Conservation (phyloP, 1,140 invertebrate species). For the Drosophila kikkawai region DNA sequence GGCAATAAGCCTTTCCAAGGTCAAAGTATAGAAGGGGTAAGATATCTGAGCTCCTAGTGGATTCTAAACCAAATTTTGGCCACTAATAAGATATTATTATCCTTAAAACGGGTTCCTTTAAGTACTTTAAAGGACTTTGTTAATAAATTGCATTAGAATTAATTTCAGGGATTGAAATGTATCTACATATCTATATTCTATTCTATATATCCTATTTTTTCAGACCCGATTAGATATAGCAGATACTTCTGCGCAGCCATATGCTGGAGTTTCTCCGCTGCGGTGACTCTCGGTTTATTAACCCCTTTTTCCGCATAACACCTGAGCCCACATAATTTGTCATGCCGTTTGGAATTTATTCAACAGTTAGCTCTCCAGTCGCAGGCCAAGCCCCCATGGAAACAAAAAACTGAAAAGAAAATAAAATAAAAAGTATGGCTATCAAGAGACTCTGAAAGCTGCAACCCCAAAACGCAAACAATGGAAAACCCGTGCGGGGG, state of each 20-base stretch:
- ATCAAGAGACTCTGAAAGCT: slow-evolving; percentile 58
- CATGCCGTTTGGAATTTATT: slow-evolving; percentile 79
- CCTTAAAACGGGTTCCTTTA: fast-evolving
- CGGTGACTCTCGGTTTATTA: slow-evolving; percentile 70
- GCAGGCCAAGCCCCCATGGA: slow-evolving; percentile 65
- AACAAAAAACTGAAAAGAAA: slow-evolving; percentile 15
- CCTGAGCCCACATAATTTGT: slow-evolving; percentile 83
- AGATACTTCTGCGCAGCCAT: slow-evolving; percentile 29
- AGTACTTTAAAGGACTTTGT: background rate
- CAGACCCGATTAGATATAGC: slow-evolving; percentile 18
- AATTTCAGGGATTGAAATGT: background rate
- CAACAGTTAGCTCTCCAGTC: slow-evolving; percentile 50
- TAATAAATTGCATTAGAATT: background rate
- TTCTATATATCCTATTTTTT: too few relatives aligned
- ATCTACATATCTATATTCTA: too few relatives aligned
- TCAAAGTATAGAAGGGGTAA: background rate
- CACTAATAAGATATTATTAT: too few relatives aligned
- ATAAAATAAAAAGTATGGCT: slow-evolving; percentile 44
- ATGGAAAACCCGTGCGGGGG: slow-evolving; percentile 31
- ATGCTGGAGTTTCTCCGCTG: slow-evolving; percentile 41
- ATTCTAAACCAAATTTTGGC: background rate
- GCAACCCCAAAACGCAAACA: slow-evolving; percentile 67
- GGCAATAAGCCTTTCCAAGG: slow-evolving; percentile 3
- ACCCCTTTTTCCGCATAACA: slow-evolving; percentile 76
- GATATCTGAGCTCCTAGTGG: background rate